Base-by-base conservation (phyloP, 2,113 vertebrate species). In the Triplophysa tibetana region DNA sequence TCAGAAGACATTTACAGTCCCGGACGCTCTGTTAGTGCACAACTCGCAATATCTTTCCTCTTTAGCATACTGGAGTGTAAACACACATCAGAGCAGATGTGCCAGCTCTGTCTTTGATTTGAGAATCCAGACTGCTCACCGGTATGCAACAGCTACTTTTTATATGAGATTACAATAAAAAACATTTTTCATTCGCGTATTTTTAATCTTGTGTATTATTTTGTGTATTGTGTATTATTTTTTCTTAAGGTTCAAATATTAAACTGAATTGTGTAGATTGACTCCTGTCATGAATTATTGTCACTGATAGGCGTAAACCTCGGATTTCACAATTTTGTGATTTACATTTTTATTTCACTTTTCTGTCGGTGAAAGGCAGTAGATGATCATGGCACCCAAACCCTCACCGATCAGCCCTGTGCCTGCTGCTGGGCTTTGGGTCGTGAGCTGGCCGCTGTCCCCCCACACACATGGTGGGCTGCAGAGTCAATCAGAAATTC, bases 381-480 rank as follows among this genome's bases (percentile, higher is more conserved):
- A 60, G 52, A 60, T 29, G 58, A 60, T 58, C 41, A 52, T 26
- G 70, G 33, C 70, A 41, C 1, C 12, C 70, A 11, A 70, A 54
- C 24, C 48, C 29, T 56, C 50, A 54, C 70, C 21, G n/a, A 21
- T 24, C 68, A 70, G 48, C 48, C 68, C 68, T 70, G 68, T 56
- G 68, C 52, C 52, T 73, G 70, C 70, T 73, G 52, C 41, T 73
- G 29, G 19, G 70, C 23, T 73, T 60, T 60, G 56, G 70, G 54
- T 73, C 54, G 70, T 73, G 70, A 73, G 33, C 54, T 60, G 70
- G 54, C 52, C 8, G 52, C 29, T 16, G n/a, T 73, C 54, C 54
- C 54, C 21, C 21, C 70, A 73, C 70, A 73, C 26, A 60, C 66
- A 78, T 69, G 65, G 41, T 43, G 23, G 41, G 56, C 60, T 61